Percentiles rank a stretch among this genome's conserved stretches.
Evolutionary conservation across 2,888 invertebrate species (phyloP).

Genomic region (Iphiclides podalirius): DNA sequence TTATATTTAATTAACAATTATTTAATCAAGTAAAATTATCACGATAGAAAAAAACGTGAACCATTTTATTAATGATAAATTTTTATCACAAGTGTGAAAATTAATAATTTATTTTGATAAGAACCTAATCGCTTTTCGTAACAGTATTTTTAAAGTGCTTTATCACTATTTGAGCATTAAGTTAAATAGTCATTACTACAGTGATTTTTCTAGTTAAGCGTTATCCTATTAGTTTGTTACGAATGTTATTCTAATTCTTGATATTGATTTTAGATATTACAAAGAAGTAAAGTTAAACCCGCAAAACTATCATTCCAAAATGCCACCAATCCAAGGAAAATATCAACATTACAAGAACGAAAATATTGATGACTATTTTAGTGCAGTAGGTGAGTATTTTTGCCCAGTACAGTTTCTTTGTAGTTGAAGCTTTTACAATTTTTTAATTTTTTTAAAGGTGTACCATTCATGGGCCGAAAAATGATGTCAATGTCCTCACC

Average conservation of each 20-base stretch:
- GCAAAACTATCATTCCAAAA: slow-evolving; percentile 39
- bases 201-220: not conserved
- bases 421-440: not conserved
- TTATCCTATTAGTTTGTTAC: no score
- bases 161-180: not conserved
- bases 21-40: slow-evolving; percentile 14
- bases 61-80: slow-evolving; percentile 10
- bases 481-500: slow-evolving; percentile 83
- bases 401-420: not conserved
- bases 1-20: no score
- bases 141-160: not conserved
- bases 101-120: slow-evolving; percentile 2
- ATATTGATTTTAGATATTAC: no score
- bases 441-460: slow-evolving; percentile 52
- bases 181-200: not conserved
- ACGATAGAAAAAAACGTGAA: slow-evolving; percentile 15
- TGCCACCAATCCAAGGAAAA: slow-evolving; percentile 80
- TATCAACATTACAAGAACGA: slow-evolving; percentile 83
- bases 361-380: slow-evolving; percentile 83
- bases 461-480: slow-evolving; percentile 83
- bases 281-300: no score
- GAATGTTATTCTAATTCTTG: no score
- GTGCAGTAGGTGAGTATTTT: slow-evolving; percentile 76
- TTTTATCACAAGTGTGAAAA: slow-evolving; percentile 6
- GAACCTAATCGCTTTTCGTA: not conserved